Percentiles rank a stretch among this genome's conserved stretches.
Conservation (phyloP, 53 echinoderm and acorn worm genomes). For the Holothuria leucospilota region DNA sequence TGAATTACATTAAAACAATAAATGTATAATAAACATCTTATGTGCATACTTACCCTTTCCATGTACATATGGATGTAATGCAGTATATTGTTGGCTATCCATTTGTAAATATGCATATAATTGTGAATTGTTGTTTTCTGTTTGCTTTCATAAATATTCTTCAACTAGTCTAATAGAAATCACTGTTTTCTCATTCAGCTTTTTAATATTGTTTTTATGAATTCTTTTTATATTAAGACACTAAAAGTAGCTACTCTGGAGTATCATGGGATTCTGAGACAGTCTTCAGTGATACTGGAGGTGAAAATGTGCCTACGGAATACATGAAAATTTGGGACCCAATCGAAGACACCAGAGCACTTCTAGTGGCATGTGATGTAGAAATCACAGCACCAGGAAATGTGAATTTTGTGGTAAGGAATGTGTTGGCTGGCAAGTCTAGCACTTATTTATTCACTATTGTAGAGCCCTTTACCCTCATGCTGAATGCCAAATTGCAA, state of each 20-base stretch:
- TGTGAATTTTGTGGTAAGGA: constrained; percentile 15
- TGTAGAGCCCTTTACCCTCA: not conserved
- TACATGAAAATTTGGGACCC: not conserved
- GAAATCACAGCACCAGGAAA: not conserved
- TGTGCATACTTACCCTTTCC: too few species aligned
- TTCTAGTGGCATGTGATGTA: constrained; percentile 5
- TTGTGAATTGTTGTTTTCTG: too few species aligned
- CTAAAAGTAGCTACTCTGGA: constrained; percentile 12
- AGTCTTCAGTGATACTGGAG: not conserved
- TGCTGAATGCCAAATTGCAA: too few species aligned
- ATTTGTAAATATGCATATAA: too few species aligned
- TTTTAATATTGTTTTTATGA: too few species aligned
- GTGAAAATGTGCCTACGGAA: not conserved
- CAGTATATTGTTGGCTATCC: too few species aligned
- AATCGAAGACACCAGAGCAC: not conserved
- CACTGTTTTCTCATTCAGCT: too few species aligned
- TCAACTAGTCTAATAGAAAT: too few species aligned
- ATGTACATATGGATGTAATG: too few species aligned
- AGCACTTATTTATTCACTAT: not conserved
- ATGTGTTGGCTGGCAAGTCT: not conserved
- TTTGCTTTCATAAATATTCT: too few species aligned
- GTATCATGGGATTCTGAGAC: not conserved
- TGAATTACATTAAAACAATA: too few species aligned
- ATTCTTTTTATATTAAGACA: not conserved
- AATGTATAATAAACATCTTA: too few species aligned